Evolutionary conservation across 2,888 invertebrate species (phyloP).

Genomic region (Dicranocentrus wangi): DNA sequence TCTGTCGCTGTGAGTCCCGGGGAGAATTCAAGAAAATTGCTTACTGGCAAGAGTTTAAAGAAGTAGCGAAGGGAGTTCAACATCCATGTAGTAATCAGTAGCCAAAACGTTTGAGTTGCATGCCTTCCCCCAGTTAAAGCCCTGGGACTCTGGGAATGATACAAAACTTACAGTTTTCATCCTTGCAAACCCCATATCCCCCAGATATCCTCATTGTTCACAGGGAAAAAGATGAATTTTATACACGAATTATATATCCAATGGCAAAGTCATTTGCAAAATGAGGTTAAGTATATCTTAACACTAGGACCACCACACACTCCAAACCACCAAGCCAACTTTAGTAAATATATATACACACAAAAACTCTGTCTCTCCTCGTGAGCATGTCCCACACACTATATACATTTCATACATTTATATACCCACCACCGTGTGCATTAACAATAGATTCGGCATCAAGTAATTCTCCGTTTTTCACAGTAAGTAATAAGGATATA

Average conservation of each 20-base stretch:
- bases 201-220: no score
- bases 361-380: not conserved
- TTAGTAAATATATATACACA: not conserved
- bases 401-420: not conserved
- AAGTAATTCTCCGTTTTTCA: conserved; percentile 46
- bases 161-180: not conserved
- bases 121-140: conserved; percentile 43
- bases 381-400: not conserved
- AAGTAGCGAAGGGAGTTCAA: conserved; percentile 51
- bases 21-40: conserved; percentile 59
- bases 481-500: conserved; percentile 15
- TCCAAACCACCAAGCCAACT: conserved; percentile 28
- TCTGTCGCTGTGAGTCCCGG: conserved; percentile 4
- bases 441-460: conserved; percentile 50
- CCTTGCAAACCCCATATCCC: not conserved
- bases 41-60: conserved; percentile 60
- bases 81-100: conserved; percentile 55
- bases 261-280: conserved; percentile 70
- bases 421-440: not conserved
- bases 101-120: conserved; percentile 55
- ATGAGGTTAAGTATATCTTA: conserved; percentile 68
- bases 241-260: conserved; percentile 20
- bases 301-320: conserved; percentile 46
- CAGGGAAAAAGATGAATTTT: not conserved
- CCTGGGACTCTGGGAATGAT: conserved; percentile 51